Evolutionary conservation across 2,888 invertebrate species (phyloP).

Genomic region (Apotomis turbidana): DNA sequence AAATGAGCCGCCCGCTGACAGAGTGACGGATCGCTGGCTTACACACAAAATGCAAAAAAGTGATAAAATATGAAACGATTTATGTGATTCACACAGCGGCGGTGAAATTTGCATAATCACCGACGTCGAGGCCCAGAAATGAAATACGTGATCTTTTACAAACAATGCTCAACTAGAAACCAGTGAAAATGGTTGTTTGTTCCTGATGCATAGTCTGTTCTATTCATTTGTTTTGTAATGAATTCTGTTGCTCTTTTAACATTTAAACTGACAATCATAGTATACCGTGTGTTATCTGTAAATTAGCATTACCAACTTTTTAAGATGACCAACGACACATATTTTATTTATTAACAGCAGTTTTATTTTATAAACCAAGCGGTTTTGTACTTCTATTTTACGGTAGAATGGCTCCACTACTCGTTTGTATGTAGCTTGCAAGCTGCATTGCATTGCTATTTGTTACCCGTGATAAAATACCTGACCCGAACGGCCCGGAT

Average conservation of each 20-base stretch:
- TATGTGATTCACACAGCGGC: constrained; percentile 69
- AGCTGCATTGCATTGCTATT: constrained; percentile 35
- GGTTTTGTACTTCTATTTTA: too few relatives aligned
- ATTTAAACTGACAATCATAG: too few relatives aligned
- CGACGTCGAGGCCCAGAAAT: constrained; percentile 62
- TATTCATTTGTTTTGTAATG: too few relatives aligned
- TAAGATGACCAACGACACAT: too few relatives aligned
- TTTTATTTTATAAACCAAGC: too few relatives aligned
- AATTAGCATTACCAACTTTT: too few relatives aligned
- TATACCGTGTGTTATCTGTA: too few relatives aligned
- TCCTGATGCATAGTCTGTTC: background rate
- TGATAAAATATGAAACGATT: constrained; percentile 78
- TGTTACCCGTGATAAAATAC: constrained; percentile 35
- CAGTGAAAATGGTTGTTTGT: constrained; percentile 45
- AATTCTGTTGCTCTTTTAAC: too few relatives aligned
- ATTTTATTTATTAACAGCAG: too few relatives aligned
- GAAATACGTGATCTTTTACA: constrained; percentile 70
- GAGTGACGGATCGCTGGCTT: constrained; percentile 70
- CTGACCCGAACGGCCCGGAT: constrained; percentile 20
- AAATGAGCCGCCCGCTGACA: constrained; percentile 60
- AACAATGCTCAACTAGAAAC: constrained; percentile 58
- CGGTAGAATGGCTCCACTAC: background rate
- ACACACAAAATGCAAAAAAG: constrained; percentile 68
- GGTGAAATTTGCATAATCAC: constrained; percentile 75
- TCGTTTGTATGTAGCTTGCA: constrained; percentile 22